A percentile compares a stretch with the other conserved stretches of the same genome.
Conservation (phyloP, 1,140 invertebrate genomes). For the Odontomachus brunneus region DNA sequence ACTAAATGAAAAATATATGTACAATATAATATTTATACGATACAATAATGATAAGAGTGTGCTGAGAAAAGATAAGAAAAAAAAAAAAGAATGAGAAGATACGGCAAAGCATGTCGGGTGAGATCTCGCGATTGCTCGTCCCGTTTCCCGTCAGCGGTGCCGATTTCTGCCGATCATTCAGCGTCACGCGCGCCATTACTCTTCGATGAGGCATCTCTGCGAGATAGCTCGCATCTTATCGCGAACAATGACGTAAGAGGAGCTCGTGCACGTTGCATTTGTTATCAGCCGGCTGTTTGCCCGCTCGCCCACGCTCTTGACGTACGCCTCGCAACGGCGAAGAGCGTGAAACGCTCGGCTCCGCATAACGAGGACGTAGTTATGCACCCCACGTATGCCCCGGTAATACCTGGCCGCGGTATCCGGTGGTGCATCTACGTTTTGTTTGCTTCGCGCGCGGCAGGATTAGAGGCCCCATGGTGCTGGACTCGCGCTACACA, state of each 20-base stretch:
- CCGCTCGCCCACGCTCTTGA: constrained; percentile 10
- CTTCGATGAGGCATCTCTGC: not conserved
- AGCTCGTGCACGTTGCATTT: not conserved
- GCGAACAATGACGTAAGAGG: constrained; percentile 34
- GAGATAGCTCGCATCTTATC: constrained; percentile 2
- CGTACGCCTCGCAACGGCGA: not conserved
- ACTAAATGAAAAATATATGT: too few species aligned
- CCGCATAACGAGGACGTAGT: constrained; percentile 49
- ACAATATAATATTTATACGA: too few species aligned
- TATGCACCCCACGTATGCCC: constrained; percentile 47
- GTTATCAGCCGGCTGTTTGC: constrained; percentile 18
- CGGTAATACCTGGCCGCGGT: constrained; percentile 57
- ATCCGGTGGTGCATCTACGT: constrained; percentile 65
- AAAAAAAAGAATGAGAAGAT: too few species aligned
- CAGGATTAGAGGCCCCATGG: constrained; percentile 65
- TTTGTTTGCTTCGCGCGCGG: constrained; percentile 68
- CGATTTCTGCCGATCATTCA: constrained; percentile 15
- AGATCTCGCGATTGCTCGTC: too few species aligned
- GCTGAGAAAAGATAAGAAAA: too few species aligned
- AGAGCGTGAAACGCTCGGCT: not conserved
- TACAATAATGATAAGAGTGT: too few species aligned
- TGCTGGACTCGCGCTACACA: constrained; percentile 61
- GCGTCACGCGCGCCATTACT: constrained; percentile 7
- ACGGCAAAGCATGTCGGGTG: not conserved
- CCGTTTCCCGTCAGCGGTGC: not conserved